These are phyloP conservation scores for Echiichthys vipera DNA, from an alignment of 2,797 vertebrate genomes.

Conservation along the genomic window DNA sequence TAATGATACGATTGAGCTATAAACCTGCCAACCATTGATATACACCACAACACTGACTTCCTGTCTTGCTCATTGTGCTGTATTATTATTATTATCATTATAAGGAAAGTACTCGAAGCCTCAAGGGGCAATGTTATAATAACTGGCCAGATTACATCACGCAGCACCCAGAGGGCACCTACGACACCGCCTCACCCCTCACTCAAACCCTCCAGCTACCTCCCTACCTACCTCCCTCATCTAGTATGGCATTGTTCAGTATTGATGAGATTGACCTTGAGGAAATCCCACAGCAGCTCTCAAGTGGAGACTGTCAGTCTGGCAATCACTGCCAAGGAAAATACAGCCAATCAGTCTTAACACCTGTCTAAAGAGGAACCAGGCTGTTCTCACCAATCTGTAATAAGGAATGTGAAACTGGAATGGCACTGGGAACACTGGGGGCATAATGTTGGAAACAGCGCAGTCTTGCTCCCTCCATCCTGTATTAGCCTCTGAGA, in stretches of 20 bases:
- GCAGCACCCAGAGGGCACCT: constrained; percentile 61
- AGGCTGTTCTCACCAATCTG: constrained; percentile 42
- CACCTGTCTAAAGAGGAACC: constrained; percentile 56
- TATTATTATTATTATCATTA: too few species aligned
- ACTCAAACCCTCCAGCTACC: constrained; percentile 32
- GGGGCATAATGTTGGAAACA: constrained; percentile 53
- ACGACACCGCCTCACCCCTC: constrained; percentile 29
- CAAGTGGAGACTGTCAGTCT: constrained; percentile 79
- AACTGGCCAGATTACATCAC: constrained; percentile 68
- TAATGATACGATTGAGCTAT: constrained; percentile 60
- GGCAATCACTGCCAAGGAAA: constrained; percentile 75
- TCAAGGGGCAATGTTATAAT: constrained; percentile 65
- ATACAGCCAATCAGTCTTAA: constrained; percentile 64
- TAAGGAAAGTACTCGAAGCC: constrained; percentile 57
- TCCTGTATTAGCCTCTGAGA: constrained; percentile 64
- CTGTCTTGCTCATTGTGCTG: constrained; percentile 67
- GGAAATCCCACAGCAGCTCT: constrained; percentile 75
- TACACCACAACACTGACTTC: constrained; percentile 67
- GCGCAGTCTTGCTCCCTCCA: constrained; percentile 59
- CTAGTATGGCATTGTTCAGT: constrained; percentile 74
- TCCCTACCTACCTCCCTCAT: constrained; percentile 33
- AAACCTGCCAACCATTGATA: constrained; percentile 74
- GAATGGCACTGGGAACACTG: constrained; percentile 44
- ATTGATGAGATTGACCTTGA: constrained; percentile 75
- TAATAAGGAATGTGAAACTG: constrained; percentile 17